phyloP scores from a whole-genome alignment of 1,140 invertebrate genomes.

The Ditylenchus dipsaci region DNA sequence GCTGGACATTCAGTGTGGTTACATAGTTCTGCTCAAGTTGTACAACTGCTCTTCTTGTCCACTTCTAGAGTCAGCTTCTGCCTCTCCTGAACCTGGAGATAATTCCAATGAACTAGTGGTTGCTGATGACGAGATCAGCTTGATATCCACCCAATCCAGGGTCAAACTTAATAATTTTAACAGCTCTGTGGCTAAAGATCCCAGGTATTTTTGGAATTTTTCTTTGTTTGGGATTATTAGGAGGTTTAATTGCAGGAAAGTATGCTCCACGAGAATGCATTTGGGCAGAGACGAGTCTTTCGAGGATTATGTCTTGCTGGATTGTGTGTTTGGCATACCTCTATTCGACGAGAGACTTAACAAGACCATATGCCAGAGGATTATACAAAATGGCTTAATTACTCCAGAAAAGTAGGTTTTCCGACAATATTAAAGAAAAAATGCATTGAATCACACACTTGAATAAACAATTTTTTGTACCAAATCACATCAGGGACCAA shows the following conservation, averaged over 20 bases:
- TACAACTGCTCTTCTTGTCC: conserved; percentile 2
- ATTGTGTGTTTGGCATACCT: conserved; percentile 55
- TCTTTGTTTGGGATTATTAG: neutral
- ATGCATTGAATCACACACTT: neutral
- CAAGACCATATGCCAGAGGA: conserved; percentile 44
- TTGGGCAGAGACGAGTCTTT: conserved; percentile 40
- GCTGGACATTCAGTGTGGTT: conserved; percentile 47
- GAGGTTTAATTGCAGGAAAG: conserved; percentile 21
- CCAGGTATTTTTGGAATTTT: conserved; percentile 9
- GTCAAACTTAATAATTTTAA: neutral
- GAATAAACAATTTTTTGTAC: too few species aligned
- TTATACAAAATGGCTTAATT: conserved; percentile 38
- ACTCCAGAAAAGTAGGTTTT: conserved; percentile 41
- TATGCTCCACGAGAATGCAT: conserved; percentile 19
- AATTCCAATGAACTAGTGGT: neutral
- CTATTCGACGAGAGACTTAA: conserved; percentile 52
- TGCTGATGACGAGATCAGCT: neutral
- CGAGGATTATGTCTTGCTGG: conserved; percentile 49
- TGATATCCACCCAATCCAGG: neutral
- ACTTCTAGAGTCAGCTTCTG: neutral
- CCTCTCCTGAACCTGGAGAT: neutral
- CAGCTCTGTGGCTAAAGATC: conserved; percentile 41
- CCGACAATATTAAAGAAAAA: neutral
- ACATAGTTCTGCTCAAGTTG: conserved; percentile 48
- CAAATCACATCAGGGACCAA: too few species aligned